Evolutionary conservation across 2,888 invertebrate species (phyloP).

Genomic region (Erebia aethiops): DNA sequence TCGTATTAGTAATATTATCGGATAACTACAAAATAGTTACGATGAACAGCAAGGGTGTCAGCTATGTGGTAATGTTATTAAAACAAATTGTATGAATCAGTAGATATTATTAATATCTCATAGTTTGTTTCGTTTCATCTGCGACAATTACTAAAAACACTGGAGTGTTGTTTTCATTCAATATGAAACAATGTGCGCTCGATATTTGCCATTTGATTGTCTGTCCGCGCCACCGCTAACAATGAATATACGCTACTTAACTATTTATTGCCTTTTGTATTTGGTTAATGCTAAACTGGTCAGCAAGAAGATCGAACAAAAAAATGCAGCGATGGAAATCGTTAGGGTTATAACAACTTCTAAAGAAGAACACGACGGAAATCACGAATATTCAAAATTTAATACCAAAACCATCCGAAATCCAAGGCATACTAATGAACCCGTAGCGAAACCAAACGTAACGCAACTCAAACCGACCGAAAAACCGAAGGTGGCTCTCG

Average conservation of each 20-base stretch:
- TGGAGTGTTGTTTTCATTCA: slow-evolving; percentile 58
- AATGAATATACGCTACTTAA: slow-evolving; percentile 33
- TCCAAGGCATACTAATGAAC: slow-evolving; percentile 21
- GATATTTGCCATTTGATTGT: slow-evolving; percentile 50
- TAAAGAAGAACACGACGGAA: neutral
- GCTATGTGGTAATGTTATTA: slow-evolving; percentile 41
- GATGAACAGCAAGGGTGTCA: neutral
- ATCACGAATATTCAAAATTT: slow-evolving; percentile 27
- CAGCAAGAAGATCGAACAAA: slow-evolving; percentile 26
- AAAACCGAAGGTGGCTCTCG: slow-evolving; percentile 43
- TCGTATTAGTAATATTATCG: neutral
- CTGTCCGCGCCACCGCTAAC: slow-evolving; percentile 16
- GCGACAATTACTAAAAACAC: slow-evolving; percentile 61
- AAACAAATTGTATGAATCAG: slow-evolving; percentile 52
- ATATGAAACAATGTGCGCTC: slow-evolving; percentile 49
- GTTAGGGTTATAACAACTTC: slow-evolving; percentile 20
- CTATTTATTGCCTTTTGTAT: slow-evolving; percentile 23
- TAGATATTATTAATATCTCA: slow-evolving; percentile 47
- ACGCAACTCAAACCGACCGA: slow-evolving; percentile 25
- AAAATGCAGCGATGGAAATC: slow-evolving; percentile 14
- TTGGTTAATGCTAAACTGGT: slow-evolving; percentile 23
- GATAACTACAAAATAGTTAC: neutral
- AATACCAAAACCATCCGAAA: slow-evolving; percentile 28
- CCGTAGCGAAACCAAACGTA: slow-evolving; percentile 16
- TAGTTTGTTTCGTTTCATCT: slow-evolving; percentile 54